Conservation (phyloP, 2,113 vertebrate genomes). For the Dipodomys stephensi region DNA sequence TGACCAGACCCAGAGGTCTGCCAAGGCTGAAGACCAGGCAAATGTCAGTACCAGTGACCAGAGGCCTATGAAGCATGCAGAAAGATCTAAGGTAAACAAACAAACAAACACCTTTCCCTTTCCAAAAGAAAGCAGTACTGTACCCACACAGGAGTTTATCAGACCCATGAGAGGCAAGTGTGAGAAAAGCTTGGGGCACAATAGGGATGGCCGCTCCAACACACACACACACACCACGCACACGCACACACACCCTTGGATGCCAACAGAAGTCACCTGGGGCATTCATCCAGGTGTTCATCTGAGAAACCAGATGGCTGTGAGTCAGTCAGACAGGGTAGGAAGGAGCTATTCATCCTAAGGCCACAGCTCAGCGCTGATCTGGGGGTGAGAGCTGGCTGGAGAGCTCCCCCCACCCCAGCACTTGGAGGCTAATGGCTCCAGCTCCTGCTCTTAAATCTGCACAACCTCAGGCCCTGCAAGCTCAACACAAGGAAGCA, state of each 20-base stretch:
- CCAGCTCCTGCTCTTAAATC: not conserved
- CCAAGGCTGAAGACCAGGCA: not conserved
- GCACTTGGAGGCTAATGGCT: not conserved
- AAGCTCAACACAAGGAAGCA: not conserved
- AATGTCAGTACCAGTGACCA: not conserved
- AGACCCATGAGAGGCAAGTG: not conserved
- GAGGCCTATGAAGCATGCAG: not conserved
- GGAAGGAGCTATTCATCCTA: not conserved
- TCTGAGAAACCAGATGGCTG: not conserved
- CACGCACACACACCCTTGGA: not conserved
- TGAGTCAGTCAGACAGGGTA: not conserved
- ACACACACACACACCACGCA: not conserved
- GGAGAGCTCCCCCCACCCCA: not conserved
- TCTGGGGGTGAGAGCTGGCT: not conserved
- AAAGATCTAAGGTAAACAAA: not conserved
- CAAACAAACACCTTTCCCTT: conserved; percentile 12
- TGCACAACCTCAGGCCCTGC: not conserved
- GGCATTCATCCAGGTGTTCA: not conserved
- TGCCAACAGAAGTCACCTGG: not conserved
- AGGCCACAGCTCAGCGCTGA: not conserved
- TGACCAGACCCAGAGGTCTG: not conserved
- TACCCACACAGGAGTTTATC: not conserved
- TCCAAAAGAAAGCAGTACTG: not conserved
- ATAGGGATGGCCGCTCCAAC: not conserved
- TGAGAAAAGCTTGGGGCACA: not conserved